Evolutionary conservation across 2,888 invertebrate species (phyloP), one percentile per base, ranked within the genome.

Genomic region (Choristoneura rosaceana): DNA sequence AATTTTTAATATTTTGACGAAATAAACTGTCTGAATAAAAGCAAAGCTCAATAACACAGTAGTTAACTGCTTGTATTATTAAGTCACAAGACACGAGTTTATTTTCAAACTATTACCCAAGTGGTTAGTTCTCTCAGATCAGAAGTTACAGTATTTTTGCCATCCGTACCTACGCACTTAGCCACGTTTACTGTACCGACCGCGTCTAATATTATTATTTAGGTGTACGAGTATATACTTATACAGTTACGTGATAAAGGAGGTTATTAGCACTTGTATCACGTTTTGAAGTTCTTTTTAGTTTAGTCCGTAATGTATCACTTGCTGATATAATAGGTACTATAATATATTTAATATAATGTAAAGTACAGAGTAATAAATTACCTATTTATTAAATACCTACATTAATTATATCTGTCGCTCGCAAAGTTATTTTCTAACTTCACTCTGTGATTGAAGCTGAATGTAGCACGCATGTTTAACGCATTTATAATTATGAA

Each of bases 1-100:
- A 58, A 50, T 69, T 63, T 52, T 69, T 64, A 64, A 69, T 64
- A 73, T 64, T 69, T 73, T 43, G 67, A 71, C 66, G 71, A 66
- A 71, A 71, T 71, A 61, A 17, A 17, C 33, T 25, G 59, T 52
- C 60, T 15, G 50, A 52, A 66, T 70, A 52, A 66, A 60, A 65
- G 45, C 14, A 50, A 38, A 50, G 25, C 33, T 43, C 60, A 45
- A 50, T 17, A 34, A 17, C 47, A 60, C 33, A n/a, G 15, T 33
- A 62, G 2, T 45, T n/a, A 50, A 15, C 5, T 50, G 9, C 50
- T 50, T 64, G 33, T 25, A 52, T 9, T 17, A 52, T 52, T 52
- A 9, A 55, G 25, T 25, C 17, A 55, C 55, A 25, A 25, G 25
- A 25, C 3, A 55, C 0, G 12, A 55, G 50, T 17, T 7, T 17